These are phyloP conservation scores for Baryphthengus martii DNA, from an alignment of 2,113 vertebrate species.

Conservation along the genomic window DNA sequence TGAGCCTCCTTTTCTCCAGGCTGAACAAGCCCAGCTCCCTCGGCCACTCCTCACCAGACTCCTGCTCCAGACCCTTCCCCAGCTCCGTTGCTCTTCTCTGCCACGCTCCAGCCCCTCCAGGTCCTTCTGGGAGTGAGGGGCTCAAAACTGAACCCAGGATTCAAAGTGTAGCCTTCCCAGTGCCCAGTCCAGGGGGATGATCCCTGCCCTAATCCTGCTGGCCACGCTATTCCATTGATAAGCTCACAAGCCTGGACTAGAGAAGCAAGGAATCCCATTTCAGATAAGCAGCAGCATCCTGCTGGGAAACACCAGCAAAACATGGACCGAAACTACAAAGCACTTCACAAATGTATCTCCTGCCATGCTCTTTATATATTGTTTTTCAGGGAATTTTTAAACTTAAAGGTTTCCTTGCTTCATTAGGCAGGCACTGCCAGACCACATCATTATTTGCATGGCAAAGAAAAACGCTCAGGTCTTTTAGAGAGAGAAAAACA, in stretches of 20 bases:
- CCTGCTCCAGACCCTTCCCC: neutral
- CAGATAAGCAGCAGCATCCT: neutral
- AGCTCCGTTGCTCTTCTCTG: neutral
- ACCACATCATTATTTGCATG: neutral
- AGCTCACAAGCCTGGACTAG: neutral
- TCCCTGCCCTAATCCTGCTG: neutral
- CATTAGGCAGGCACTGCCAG: constrained; percentile 16
- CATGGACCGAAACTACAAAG: neutral
- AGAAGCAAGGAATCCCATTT: neutral
- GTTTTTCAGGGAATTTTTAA: neutral
- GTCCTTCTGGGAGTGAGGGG: neutral
- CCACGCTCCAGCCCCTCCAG: neutral
- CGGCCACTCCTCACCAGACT: neutral
- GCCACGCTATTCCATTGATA: neutral
- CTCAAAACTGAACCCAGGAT: neutral
- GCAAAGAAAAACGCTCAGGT: neutral
- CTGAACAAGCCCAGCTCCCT: neutral
- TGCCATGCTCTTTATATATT: neutral
- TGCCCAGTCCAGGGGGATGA: neutral
- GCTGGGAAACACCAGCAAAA: neutral
- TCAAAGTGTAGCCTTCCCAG: neutral
- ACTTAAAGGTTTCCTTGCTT: neutral
- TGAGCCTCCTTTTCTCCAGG: neutral
- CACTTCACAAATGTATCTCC: neutral
- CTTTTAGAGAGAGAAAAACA: constrained; percentile 36